These are phyloP conservation scores for Brachionus sp. DNA, from an alignment of 1,140 invertebrate species.

Conservation along the genomic window DNA sequence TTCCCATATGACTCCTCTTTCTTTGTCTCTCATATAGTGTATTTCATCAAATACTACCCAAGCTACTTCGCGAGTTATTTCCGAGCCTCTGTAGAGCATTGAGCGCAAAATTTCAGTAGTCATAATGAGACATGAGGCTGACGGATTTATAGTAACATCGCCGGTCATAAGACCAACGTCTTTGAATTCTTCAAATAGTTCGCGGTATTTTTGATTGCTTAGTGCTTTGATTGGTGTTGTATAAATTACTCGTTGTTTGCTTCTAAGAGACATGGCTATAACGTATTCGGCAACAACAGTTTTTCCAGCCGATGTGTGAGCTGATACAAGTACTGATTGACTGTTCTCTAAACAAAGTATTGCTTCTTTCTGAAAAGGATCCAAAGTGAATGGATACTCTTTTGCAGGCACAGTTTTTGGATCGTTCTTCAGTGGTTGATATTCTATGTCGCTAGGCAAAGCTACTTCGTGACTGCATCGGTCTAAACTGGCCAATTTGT, in stretches of 20 bases:
- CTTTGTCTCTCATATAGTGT: constrained; percentile 99
- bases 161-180: constrained; percentile 97
- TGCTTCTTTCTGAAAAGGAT: constrained; percentile 97
- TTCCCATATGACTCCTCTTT: constrained; percentile 96
- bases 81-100: constrained; percentile 97
- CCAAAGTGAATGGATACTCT: constrained; percentile 87
- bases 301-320: constrained; percentile 99
- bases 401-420: constrained; percentile 71
- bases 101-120: constrained; percentile 98
- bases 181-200: constrained; percentile 90
- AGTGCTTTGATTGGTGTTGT: constrained; percentile 99
- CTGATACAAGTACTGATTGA: constrained; percentile 92
- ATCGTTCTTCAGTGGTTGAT: constrained; percentile 64
- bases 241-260: constrained; percentile 89
- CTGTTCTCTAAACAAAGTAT: constrained; percentile 95
- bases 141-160: constrained; percentile 97
- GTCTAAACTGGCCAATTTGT: constrained; percentile 30
- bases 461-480: constrained; percentile 63
- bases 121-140: constrained; percentile 96
- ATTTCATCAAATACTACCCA: constrained; percentile 99
- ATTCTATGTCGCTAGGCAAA: constrained; percentile 77
- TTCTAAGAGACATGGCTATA: constrained; percentile 68
- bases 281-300: constrained; percentile 93
- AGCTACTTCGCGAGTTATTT: constrained; percentile 92
- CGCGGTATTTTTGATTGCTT: constrained; percentile 98